Conservation (phyloP, 2,797 vertebrate species). For the Muraenolepis orangiensis region DNA sequence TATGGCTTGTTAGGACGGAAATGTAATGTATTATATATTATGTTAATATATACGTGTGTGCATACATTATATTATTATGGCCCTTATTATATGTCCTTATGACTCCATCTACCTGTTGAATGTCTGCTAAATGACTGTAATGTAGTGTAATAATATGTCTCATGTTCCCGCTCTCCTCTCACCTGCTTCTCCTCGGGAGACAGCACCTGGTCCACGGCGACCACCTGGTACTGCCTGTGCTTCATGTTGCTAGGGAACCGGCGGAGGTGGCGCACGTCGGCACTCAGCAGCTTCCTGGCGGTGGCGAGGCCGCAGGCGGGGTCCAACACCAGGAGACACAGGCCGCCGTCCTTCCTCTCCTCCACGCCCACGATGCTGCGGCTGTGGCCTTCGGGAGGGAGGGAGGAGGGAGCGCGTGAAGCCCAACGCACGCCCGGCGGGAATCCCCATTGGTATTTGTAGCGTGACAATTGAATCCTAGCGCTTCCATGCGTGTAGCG, state of each 20-base stretch:
- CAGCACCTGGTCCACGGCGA: constrained; percentile 78
- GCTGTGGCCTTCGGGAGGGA: constrained; percentile 80
- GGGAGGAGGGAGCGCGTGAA: constrained; percentile 14
- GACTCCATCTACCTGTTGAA: too few species aligned
- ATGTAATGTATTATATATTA: too few species aligned
- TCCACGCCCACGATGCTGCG: constrained; percentile 87
- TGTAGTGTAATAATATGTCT: too few species aligned
- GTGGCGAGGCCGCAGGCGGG: constrained; percentile 77
- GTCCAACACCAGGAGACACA: constrained; percentile 86
- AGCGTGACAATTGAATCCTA: neutral
- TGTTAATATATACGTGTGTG: too few species aligned
- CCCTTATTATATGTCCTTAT: too few species aligned
- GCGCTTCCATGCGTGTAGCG: too few species aligned
- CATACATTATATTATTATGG: too few species aligned
- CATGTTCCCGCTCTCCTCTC: constrained; percentile 25
- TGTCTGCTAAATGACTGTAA: too few species aligned
- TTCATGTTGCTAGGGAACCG: constrained; percentile 79
- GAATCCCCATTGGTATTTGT: neutral
- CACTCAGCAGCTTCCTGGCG: constrained; percentile 80
- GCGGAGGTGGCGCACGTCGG: constrained; percentile 71
- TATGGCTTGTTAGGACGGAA: too few species aligned
- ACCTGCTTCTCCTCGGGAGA: constrained; percentile 83
- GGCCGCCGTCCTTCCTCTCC: constrained; percentile 81
- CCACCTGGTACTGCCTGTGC: constrained; percentile 90
- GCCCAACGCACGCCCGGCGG: neutral